phyloP scores from a whole-genome alignment of 1,140 invertebrate genomes.

The Spodoptera frugiperda region DNA sequence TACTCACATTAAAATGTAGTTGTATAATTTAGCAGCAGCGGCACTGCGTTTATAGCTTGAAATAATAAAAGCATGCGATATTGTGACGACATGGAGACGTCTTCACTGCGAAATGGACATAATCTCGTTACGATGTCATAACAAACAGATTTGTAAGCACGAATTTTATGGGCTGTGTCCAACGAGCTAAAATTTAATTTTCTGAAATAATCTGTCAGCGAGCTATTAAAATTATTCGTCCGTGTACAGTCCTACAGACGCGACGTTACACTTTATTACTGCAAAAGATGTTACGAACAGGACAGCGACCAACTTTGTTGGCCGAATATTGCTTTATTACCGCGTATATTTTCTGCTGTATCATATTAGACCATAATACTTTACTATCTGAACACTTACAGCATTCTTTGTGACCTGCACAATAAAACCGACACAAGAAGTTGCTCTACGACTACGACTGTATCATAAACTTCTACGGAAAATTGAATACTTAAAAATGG shows the following conservation, averaged over 20 bases:
- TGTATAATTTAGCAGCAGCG: slow-evolving; percentile 69
- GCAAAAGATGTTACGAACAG: slow-evolving; percentile 59
- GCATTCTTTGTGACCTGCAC: slow-evolving; percentile 7
- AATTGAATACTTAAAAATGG: background rate
- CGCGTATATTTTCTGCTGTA: slow-evolving; percentile 22
- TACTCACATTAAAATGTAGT: slow-evolving; percentile 69
- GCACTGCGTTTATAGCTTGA: slow-evolving; percentile 71
- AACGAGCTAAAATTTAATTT: slow-evolving; percentile 86
- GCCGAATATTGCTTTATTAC: slow-evolving; percentile 36
- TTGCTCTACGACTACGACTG: background rate
- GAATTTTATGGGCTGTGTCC: slow-evolving; percentile 85
- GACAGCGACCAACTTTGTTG: slow-evolving; percentile 32
- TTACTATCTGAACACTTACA: slow-evolving; percentile 21
- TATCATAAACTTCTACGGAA: background rate
- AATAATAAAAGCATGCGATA: slow-evolving; percentile 83
- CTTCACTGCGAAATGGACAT: slow-evolving; percentile 81
- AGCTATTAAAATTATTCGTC: slow-evolving; percentile 83
- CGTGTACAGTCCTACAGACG: slow-evolving; percentile 64
- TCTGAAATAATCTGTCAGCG: slow-evolving; percentile 84
- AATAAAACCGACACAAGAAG: slow-evolving; percentile 1
- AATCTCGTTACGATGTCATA: slow-evolving; percentile 85
- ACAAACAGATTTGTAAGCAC: slow-evolving; percentile 86
- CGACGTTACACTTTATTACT: slow-evolving; percentile 68
- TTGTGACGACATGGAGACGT: slow-evolving; percentile 75
- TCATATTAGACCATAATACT: slow-evolving; percentile 21